Percentiles rank a stretch among this genome's conserved stretches.
Conservation (phyloP, 2,888 invertebrate species). For the Drosophila villosipedis region DNA sequence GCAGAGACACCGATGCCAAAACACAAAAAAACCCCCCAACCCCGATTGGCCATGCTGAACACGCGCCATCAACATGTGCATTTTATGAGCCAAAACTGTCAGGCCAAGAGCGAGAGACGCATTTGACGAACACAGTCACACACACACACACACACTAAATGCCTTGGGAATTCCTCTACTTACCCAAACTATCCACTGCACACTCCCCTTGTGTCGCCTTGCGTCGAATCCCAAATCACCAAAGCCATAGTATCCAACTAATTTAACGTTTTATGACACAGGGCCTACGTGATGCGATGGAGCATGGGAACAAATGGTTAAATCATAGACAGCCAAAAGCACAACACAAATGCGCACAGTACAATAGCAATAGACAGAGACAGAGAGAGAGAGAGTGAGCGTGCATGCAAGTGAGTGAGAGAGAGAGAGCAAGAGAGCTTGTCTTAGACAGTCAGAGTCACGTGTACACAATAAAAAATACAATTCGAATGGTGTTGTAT, state of each 20-base stretch:
- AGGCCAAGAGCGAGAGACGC: slow-evolving; percentile 27
- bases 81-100: slow-evolving; percentile 70
- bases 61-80: slow-evolving; percentile 80
- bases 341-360: not conserved
- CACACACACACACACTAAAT: slow-evolving; percentile 33
- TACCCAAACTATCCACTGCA: not conserved
- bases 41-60: slow-evolving; percentile 64
- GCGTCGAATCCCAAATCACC: slow-evolving; percentile 27
- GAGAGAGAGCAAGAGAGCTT: not conserved
- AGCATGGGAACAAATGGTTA: slow-evolving; percentile 73
- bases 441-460: slow-evolving; percentile 48
- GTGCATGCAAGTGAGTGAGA: not conserved
- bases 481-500: slow-evolving; percentile 53
- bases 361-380: not conserved
- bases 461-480: slow-evolving; percentile 76
- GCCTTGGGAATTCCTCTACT: slow-evolving; percentile 61
- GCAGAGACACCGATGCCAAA: not conserved
- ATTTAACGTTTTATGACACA: slow-evolving; percentile 80
- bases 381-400: not conserved
- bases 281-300: slow-evolving; percentile 66
- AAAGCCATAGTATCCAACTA: slow-evolving; percentile 67
- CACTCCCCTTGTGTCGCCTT: not conserved
- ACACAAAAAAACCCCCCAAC: not conserved
- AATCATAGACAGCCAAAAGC: slow-evolving; percentile 64
- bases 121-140: slow-evolving; percentile 33